Percentiles rank a stretch among this genome's conserved stretches.
Conservation (phyloP, 2,888 invertebrate species). For the Lingula anatina region DNA sequence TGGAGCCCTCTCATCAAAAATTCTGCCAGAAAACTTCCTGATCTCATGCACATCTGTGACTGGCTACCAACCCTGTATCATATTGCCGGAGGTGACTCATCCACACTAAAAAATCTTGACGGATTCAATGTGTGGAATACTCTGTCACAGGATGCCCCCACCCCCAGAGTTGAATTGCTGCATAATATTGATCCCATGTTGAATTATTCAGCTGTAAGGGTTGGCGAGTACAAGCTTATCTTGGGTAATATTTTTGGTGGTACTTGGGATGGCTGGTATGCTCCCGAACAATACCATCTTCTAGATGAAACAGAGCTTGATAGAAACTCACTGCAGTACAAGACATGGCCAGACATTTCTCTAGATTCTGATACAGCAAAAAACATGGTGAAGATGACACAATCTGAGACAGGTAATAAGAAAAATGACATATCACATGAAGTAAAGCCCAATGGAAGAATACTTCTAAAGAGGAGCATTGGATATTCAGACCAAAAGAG, state of each 20-base stretch:
- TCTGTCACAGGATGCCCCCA: slow-evolving; percentile 60
- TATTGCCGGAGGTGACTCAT: slow-evolving; percentile 61
- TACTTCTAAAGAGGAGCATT: too few species aligned
- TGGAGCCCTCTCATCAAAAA: slow-evolving; percentile 69
- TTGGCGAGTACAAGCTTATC: slow-evolving; percentile 41
- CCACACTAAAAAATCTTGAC: slow-evolving; percentile 55
- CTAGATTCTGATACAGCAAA: too few species aligned
- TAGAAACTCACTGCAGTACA: too few species aligned
- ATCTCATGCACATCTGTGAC: slow-evolving; percentile 76
- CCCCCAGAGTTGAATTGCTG: slow-evolving; percentile 61
- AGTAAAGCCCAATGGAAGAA: too few species aligned
- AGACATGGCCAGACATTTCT: too few species aligned
- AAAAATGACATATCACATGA: too few species aligned
- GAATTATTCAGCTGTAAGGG: slow-evolving; percentile 25
- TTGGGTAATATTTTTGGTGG: slow-evolving; percentile 22
- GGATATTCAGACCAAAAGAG: too few species aligned
- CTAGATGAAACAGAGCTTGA: too few species aligned
- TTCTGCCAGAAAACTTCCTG: slow-evolving; percentile 62
- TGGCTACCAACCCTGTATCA: slow-evolving; percentile 81
- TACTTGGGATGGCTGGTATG: slow-evolving; percentile 35
- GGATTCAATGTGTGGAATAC: slow-evolving; percentile 73
- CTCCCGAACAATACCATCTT: too few species aligned
- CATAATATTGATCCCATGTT: slow-evolving; percentile 41
- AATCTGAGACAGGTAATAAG: too few species aligned
- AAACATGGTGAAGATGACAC: too few species aligned